Base-by-base conservation (phyloP, 2,797 vertebrate species). In the Sus cebifrons region DNA sequence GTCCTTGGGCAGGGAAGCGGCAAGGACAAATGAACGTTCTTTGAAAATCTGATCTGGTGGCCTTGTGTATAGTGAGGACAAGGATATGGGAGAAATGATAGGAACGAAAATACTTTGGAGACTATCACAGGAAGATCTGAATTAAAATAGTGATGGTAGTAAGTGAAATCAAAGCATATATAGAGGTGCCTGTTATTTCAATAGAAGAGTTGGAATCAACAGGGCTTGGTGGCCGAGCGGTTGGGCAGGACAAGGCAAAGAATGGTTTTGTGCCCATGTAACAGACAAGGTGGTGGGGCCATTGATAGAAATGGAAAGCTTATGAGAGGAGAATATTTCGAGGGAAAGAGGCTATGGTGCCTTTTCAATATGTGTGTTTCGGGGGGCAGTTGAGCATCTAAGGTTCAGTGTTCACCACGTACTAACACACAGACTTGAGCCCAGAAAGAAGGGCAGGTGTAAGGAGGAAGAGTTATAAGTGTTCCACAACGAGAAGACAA, bases 81-180 rank as follows among this genome's bases (percentile, higher is more conserved):
- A 73, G 16, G 32, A 49, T 78, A 56, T 56, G 25, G 32, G 74
- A 71, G 20, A 68, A 94, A 71, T 44, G 73, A 58, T 36, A 86
- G 4, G 21, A 94, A 89, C 89, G 16, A 62, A 87, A 68, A 93
- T 70, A 82, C 94, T 70, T 71, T 78, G 32, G 27, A 89, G 32
- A 89, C 9, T 58, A 54, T 73, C 62, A 40, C 44, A 68, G 73
- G 5, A 86, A 93, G 8, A 75, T 81, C 52, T 88, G 8, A 81
- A 88, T 81, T 56, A 56, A 91, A 68, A 68, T 49, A 49, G 44
- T 88, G 23, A 32, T 68, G 65, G 13, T 15, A n/a, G 6, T 86
- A 71, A 86, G 2, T 70, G 75, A 86, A 83, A 90, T 73, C 40
- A 75, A 70, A 60, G 54, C 40, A 62, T 6, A 86, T 25, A 54